A percentile compares a stretch with the other conserved stretches of the same genome.
These are phyloP conservation scores for Gallinago undulata DNA, from an alignment of 2,113 vertebrate species.

Conservation along the genomic window DNA sequence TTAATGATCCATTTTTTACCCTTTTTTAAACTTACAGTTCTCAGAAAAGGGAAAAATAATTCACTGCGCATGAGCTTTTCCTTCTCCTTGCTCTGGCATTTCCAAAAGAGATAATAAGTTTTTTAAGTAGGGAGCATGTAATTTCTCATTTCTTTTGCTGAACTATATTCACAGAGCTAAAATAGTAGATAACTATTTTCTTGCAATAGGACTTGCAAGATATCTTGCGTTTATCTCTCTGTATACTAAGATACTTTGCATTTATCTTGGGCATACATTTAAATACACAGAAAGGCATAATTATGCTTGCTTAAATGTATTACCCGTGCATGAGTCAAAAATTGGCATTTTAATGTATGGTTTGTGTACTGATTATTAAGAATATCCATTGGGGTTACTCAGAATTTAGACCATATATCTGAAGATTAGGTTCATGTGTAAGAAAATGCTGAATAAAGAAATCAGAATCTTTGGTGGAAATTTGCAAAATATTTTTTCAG, in stretches of 20 bases:
- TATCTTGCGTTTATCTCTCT: conserved; percentile 56
- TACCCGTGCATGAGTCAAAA: conserved; percentile 71
- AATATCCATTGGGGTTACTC: not conserved
- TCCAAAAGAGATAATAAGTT: conserved; percentile 40
- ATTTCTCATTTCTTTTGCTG: conserved; percentile 61
- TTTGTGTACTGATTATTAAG: conserved; percentile 59
- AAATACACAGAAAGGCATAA: conserved; percentile 51
- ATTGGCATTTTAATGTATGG: conserved; percentile 49
- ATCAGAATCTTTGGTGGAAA: not conserved
- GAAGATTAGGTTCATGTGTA: not conserved
- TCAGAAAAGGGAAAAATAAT: conserved; percentile 55
- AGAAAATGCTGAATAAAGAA: not conserved
- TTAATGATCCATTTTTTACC: conserved; percentile 57
- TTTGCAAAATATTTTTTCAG: not conserved
- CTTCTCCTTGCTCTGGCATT: conserved; percentile 62
- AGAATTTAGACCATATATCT: not conserved
- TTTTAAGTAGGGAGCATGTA: conserved; percentile 50
- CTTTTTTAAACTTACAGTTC: conserved; percentile 62
- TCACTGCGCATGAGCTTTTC: conserved; percentile 68
- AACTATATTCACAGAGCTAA: conserved; percentile 36
- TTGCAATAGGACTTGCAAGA: conserved; percentile 79
- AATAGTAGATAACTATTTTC: conserved; percentile 76
- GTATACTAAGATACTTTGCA: conserved; percentile 55
- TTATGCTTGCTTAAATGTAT: conserved; percentile 69
- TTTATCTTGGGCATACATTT: conserved; percentile 76